phyloP scores from a whole-genome alignment of 2,113 vertebrate genomes.

The Hyla sarda region DNA sequence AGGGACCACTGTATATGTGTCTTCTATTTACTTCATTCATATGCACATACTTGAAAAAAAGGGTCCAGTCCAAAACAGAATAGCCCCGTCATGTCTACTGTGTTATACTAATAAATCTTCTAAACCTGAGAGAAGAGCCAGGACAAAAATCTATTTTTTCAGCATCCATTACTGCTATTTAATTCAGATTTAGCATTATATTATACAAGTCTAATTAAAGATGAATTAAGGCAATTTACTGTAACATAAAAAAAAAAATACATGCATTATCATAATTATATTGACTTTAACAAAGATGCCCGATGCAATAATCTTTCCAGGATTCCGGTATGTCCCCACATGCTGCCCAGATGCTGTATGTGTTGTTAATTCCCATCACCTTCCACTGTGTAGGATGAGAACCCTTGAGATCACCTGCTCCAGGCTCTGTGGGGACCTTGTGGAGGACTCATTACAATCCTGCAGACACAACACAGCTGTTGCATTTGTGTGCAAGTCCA shows the following conservation, averaged over 20 bases:
- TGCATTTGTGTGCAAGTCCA: slow-evolving; percentile 48
- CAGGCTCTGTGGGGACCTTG: slow-evolving; percentile 28
- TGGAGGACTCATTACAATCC: slow-evolving; percentile 16
- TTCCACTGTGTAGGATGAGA: slow-evolving; percentile 14
- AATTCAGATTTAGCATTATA: too few relatives aligned
- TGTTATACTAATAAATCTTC: too few relatives aligned
- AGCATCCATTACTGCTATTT: too few relatives aligned
- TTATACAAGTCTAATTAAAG: too few relatives aligned
- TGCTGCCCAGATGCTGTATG: slow-evolving; percentile 22
- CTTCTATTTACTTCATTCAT: too few relatives aligned
- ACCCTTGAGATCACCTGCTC: slow-evolving; percentile 34
- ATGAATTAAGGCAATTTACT: too few relatives aligned
- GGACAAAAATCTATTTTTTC: too few relatives aligned
- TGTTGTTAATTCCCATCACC: slow-evolving; percentile 40
- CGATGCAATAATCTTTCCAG: neutral
- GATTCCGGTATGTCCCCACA: neutral
- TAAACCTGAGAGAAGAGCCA: too few relatives aligned
- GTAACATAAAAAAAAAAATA: neutral
- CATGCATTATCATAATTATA: neutral
- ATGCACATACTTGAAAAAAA: too few relatives aligned
- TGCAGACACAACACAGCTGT: slow-evolving; percentile 56
- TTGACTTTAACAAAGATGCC: neutral
- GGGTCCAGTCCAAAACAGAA: too few relatives aligned
- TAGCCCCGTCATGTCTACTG: too few relatives aligned
- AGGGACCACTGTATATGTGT: too few relatives aligned